Conservation (phyloP, 2,888 invertebrate species). For the Apeira syringaria region DNA sequence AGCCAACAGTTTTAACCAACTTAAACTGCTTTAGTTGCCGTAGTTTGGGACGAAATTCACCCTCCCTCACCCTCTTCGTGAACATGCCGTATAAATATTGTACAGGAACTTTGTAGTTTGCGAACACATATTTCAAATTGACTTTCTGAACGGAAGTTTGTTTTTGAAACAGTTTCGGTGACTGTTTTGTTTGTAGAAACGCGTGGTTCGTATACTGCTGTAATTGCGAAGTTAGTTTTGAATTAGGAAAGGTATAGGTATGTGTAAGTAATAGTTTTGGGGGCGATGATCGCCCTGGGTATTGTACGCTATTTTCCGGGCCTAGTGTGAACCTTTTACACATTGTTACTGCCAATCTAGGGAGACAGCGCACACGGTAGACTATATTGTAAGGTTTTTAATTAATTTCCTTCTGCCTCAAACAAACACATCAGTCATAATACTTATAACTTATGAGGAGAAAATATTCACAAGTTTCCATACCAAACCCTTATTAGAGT, state of each 20-base stretch:
- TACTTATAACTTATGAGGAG: too few species aligned
- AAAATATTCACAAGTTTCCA: too few species aligned
- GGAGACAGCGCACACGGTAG: too few species aligned
- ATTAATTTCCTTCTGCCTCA: too few species aligned
- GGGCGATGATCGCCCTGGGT: too few species aligned
- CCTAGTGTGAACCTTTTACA: too few species aligned
- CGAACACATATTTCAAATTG: slow-evolving; percentile 32
- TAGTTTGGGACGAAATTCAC: slow-evolving; percentile 31
- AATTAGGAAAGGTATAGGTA: neutral
- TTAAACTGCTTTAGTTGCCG: slow-evolving; percentile 47
- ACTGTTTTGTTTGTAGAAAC: slow-evolving; percentile 14
- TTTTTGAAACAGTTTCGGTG: slow-evolving; percentile 15
- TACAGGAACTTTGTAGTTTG: slow-evolving; percentile 24
- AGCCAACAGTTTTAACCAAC: slow-evolving; percentile 46
- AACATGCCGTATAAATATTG: slow-evolving; percentile 33
- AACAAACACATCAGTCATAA: too few species aligned
- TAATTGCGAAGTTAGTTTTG: slow-evolving; percentile 1
- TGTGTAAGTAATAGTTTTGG: too few species aligned
- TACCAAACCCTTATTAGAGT: too few species aligned
- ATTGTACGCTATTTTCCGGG: too few species aligned
- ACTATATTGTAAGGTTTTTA: too few species aligned
- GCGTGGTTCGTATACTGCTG: slow-evolving; percentile 2
- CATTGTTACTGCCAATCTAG: too few species aligned
- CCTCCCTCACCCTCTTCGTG: slow-evolving; percentile 6
- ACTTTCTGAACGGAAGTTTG: slow-evolving; percentile 26